Base-by-base conservation (phyloP, 2,113 vertebrate species). In the Crotalus horridus region DNA sequence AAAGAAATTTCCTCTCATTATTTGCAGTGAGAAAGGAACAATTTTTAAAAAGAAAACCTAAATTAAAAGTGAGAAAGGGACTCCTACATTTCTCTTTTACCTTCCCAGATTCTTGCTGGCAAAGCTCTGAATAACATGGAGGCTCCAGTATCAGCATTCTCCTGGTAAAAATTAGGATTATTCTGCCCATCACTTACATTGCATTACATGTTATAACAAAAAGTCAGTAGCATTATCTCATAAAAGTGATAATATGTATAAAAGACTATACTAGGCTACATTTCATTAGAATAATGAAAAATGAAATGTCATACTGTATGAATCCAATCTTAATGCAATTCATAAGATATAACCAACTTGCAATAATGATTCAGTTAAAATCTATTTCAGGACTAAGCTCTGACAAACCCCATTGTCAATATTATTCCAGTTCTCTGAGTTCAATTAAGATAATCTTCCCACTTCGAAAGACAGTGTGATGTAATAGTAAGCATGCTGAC, bases 221-320 rank as follows among this genome's bases (percentile, higher is more conserved):
- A n/a, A 74, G 64, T 90, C 20, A 53, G 61, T 54, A 69, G 53
- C 64, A 54, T 39, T 90, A 90, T 53, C 48, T 90, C 61, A 81
- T 81, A 54, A 33, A 90, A 90, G 74, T 90, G 64, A 54, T 53
- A 90, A 90, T 90, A 58, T 39, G 61, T 74, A 74, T 54, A 81
- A 90, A 64, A 90, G 48, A 69, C 29, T 74, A 74, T 51, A 81
- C n/a, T 51, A 90, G 48, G 74, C 33, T 81, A 43, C 74, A 10
- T 81, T 81, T 81, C 33, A 74, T 90, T 81, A 74, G 48, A 90
- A 90, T 54, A 90, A 39, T 81, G 59, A 81, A 90, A 90, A 90
- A 90, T 69, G 89, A 90, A 90, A 90, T 90, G 89, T 64, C 89
- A 69, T 26, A 51, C 59, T 33, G 2, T 81, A 90, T 90, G 46